Conservation (phyloP, 2,888 invertebrate species). For the Alloscopus bannaensis region DNA sequence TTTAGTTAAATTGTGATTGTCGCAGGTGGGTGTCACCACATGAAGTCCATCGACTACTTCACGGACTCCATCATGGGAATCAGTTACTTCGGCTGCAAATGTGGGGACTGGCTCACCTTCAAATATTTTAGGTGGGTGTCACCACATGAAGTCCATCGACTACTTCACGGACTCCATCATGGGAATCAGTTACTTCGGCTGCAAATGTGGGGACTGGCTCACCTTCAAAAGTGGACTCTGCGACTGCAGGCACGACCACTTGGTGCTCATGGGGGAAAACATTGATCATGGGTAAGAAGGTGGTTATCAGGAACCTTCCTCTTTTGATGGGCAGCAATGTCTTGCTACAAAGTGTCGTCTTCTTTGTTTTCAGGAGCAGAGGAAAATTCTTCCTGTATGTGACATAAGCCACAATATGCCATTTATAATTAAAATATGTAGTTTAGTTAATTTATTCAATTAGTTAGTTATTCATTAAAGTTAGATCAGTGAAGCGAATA, state of each 20-base stretch:
- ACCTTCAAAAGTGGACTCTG: slow-evolving; percentile 59
- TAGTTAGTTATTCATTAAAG: no score
- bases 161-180: slow-evolving; percentile 66
- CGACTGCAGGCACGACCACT: slow-evolving; percentile 49
- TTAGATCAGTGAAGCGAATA: no score
- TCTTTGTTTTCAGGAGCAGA: slow-evolving; percentile 27
- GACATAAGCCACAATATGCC: neutral
- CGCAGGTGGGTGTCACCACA: slow-evolving; percentile 70
- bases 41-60: slow-evolving; percentile 70
- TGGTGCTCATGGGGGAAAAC: slow-evolving; percentile 69
- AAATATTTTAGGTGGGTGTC: slow-evolving; percentile 66
- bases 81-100: slow-evolving; percentile 61
- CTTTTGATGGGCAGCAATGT: neutral
- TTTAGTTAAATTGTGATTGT: no score
- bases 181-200: slow-evolving; percentile 59
- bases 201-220: slow-evolving; percentile 65
- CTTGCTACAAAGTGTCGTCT: neutral
- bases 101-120: slow-evolving; percentile 63
- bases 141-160: slow-evolving; percentile 69
- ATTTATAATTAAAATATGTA: neutral
- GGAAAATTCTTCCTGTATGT: slow-evolving; percentile 42
- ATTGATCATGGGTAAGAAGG: slow-evolving; percentile 57
- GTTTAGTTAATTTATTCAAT: no score
- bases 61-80: slow-evolving; percentile 63
- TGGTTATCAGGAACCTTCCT: no score